Evolutionary conservation across 1,140 invertebrate species (phyloP), one percentile per base, ranked within the genome.

Genomic region (Psix sp.): DNA sequence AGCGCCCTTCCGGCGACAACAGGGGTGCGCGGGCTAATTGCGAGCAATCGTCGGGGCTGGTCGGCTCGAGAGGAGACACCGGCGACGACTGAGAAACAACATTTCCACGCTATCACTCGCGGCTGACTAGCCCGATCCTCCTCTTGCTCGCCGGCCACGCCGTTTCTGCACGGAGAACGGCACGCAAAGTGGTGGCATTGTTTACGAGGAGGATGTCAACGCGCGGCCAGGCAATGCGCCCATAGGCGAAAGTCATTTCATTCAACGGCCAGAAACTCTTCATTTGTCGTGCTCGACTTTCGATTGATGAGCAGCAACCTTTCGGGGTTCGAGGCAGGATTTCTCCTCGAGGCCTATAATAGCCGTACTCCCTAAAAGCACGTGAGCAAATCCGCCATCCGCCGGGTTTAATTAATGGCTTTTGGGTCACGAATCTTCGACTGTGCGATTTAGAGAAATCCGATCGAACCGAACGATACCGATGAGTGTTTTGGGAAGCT

Each of bases 31-130:
- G 48, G 6, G 5, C 18, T 11, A 16, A 65, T 51, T 42, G 45
- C 43, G 31, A 29, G 7, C n/a, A 46, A 33, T 17, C 11, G 16
- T 43, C 38, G 48, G 11, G 39, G 60, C 24, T 51, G 40, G 66
- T 76, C 49, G 65, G 14, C 52, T 33, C 70, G 66, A 49, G 60
- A 38, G 60, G 75, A 77, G 57, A 62, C 57, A 67, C 67, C 60
- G 72, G 42, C 67, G 48, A 52, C 65, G 66, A 77, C 77, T 77
- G 73, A 79, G 68, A 57, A 74, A 62, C 74, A 73, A 76, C 73
- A 73, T 77, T 73, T 66, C 76, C 63, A 62, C 62, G 56, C 74
- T 74, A 70, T 68, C 54, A 77, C 74, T 66, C 67, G 76, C 60
- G 40, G 71, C 75, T 56, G 65, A 74, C 76, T 76, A 77, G 65